These are phyloP conservation scores for Varecia variegata DNA, from an alignment of 2,797 vertebrate genomes.

Conservation along the genomic window DNA sequence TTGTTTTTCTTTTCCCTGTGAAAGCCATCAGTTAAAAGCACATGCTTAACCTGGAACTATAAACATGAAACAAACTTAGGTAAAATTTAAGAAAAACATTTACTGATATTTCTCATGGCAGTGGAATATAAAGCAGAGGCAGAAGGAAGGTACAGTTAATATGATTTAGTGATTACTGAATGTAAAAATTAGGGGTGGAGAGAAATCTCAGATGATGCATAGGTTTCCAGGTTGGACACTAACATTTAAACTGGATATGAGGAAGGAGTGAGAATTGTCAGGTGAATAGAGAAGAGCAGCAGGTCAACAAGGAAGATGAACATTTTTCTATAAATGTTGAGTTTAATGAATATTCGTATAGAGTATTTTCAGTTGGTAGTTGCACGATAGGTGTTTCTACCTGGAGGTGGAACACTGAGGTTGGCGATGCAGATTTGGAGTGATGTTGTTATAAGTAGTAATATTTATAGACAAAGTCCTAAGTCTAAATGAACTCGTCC, in stretches of 20 bases:
- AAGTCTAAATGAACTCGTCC: not conserved
- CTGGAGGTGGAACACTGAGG: not conserved
- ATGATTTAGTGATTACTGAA: not conserved
- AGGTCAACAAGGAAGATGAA: not conserved
- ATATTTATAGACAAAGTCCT: not conserved
- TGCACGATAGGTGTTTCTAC: not conserved
- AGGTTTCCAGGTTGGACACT: not conserved
- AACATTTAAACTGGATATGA: not conserved
- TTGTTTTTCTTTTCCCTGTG: not conserved
- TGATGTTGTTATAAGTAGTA: not conserved
- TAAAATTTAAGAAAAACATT: too few species aligned
- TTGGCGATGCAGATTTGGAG: not conserved
- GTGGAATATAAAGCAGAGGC: not conserved
- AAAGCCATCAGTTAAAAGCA: too few species aligned
- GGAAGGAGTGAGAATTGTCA: not conserved
- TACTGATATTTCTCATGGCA: not conserved
- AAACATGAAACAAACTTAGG: too few species aligned
- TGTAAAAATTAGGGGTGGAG: not conserved
- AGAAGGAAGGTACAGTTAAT: not conserved
- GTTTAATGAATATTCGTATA: not conserved
- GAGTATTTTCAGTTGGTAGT: not conserved
- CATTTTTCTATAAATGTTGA: not conserved
- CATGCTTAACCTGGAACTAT: too few species aligned
- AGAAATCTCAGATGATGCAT: not conserved
- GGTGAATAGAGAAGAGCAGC: not conserved